Conservation (phyloP, 2,113 vertebrate species). For the Hemibagrus wyckioides region DNA sequence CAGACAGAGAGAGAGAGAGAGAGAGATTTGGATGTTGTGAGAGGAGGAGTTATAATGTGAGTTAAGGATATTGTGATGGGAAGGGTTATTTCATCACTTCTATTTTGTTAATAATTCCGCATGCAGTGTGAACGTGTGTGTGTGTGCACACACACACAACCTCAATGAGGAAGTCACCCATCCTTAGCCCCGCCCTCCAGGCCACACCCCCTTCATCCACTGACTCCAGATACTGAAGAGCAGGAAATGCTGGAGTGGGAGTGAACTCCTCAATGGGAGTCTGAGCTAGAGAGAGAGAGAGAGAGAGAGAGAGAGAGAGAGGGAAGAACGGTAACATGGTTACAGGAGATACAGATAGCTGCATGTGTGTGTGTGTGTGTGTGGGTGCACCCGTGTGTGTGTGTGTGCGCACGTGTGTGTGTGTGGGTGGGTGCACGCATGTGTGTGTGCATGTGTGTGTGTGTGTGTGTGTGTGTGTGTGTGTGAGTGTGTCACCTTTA, state of each 20-base stretch:
- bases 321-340: no score
- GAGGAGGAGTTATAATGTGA: background rate
- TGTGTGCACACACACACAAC: constrained; percentile 57
- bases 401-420: background rate
- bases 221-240: constrained; percentile 90
- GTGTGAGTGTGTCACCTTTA: constrained; percentile 81
- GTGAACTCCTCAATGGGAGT: constrained; percentile 94
- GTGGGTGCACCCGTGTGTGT: no score
- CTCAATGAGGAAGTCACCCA: constrained; percentile 96
- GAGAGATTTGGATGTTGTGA: background rate
- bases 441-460: constrained; percentile 1
- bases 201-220: constrained; percentile 93
- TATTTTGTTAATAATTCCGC: background rate
- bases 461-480: background rate
- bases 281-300: constrained; percentile 75
- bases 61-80: background rate
- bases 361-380: no score
- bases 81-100: background rate
- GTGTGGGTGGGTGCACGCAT: background rate
- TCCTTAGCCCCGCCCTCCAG: constrained; percentile 86
- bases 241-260: constrained; percentile 88
- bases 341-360: no score
- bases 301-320: constrained; percentile 22
- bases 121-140: background rate
- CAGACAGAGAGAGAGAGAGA: no score